Base-by-base conservation (phyloP, 2,888 invertebrate genomes). In the Rhabditoides inermis region DNA sequence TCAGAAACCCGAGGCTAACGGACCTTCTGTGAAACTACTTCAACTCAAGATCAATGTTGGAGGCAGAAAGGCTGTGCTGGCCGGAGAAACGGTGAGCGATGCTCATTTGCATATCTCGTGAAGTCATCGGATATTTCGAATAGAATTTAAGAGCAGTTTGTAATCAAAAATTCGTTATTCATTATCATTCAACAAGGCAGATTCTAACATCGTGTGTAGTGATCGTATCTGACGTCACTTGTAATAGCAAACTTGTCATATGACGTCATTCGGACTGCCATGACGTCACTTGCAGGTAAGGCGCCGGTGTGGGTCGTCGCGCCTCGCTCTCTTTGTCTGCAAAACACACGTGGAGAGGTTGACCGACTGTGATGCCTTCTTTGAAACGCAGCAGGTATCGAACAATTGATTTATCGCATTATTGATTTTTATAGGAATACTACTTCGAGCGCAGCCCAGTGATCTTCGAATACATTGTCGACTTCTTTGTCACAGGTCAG, bases 401-500 rank as follows among this genome's bases (percentile, higher is more conserved):
- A 2, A 35, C 6, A 18, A 35, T 27, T 12, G 3, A 15, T 6
- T 36, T 15, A 7, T 32, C 32, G 15, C 32, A 32, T 32, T 32
- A 67, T 36, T 45, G 53, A 10, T 65, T 54, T 36, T 53, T 63
- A 35, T 59, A 57, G 20, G 73, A 73, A 46, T 73, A 72, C 47
- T 73, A 73, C 52, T 73, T 73, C 51, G 73, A 72, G 45, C 51
- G 70, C 37, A 65, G 65, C 7, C 70, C 73, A 15, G 59, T 66
- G 42, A 70, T 73, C 26, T 73, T 73, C 51, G 72, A 73, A 42
- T 69, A 68, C 47, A 61, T 73, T 26, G 55, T 73, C 28, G 70
- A 72, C 45, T 72, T 60, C 40, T 72, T 69, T 44, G 47, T 69
- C 20, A 68, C 70, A 18, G 72, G 70, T 41, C 20, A 15, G 52